Evolutionary conservation across 2,888 invertebrate species (phyloP).

Genomic region (Lacanobia wlatinum): DNA sequence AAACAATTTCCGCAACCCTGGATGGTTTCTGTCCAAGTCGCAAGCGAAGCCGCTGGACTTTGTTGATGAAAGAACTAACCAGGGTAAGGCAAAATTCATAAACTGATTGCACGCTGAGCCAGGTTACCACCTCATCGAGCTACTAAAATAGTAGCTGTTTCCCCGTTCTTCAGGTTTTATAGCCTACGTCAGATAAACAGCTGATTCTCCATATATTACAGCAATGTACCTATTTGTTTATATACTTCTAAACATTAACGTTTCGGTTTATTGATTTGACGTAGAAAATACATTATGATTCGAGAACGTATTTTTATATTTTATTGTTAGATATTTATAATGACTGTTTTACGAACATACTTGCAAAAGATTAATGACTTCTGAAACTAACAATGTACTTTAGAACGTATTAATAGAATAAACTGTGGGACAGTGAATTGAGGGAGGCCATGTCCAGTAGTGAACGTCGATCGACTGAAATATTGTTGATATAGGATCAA

Average conservation of each 20-base stretch:
- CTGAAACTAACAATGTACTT: background rate
- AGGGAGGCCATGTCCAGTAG: background rate
- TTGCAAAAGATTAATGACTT: background rate
- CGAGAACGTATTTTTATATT: background rate
- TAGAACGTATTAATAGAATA: background rate
- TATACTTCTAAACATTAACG: background rate
- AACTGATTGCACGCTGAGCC: background rate
- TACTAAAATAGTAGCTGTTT: constrained; percentile 26
- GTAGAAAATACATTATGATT: background rate
- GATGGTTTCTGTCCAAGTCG: too few species aligned
- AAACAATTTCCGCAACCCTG: too few species aligned
- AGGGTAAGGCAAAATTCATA: too few species aligned
- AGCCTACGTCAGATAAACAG: constrained; percentile 27
- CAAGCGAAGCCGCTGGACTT: too few species aligned
- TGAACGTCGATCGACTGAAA: too few species aligned
- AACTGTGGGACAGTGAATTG: background rate
- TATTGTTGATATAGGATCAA: too few species aligned
- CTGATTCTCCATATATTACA: constrained; percentile 24
- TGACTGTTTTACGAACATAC: background rate
- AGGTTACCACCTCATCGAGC: background rate
- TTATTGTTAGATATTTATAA: background rate
- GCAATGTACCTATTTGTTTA: constrained; percentile 19
- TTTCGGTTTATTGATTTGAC: constrained; percentile 5
- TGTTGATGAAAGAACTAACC: too few species aligned
- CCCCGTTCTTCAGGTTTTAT: constrained; percentile 33